phyloP scores from a whole-genome alignment of 2,113 vertebrate species.

The Phalacrocorax brasilianus region DNA sequence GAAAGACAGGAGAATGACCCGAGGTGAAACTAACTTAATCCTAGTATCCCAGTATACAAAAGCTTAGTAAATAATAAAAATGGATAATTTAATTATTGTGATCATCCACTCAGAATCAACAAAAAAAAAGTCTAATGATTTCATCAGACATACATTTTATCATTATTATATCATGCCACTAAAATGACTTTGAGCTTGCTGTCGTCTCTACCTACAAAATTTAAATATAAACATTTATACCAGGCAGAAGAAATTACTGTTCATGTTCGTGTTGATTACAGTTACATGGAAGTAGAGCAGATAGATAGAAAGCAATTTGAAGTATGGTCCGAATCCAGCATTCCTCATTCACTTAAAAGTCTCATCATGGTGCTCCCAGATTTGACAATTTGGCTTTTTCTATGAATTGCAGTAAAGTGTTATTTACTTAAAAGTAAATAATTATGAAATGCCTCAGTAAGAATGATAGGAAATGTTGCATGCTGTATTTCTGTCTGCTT shows the following conservation, averaged over 20 bases:
- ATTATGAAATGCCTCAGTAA: background rate
- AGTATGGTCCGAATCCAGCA: background rate
- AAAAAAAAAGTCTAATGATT: background rate
- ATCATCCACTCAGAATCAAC: background rate
- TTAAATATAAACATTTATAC: background rate
- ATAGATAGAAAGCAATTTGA: background rate
- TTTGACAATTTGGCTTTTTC: background rate
- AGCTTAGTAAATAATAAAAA: background rate
- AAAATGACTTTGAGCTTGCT: background rate
- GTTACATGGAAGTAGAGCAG: background rate
- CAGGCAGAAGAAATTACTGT: background rate
- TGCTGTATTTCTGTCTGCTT: background rate
- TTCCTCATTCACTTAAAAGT: background rate
- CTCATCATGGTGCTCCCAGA: background rate
- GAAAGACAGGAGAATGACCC: background rate
- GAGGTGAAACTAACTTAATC: background rate
- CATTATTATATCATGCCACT: background rate
- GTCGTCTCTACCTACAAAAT: background rate
- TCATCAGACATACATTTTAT: background rate
- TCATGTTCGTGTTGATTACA: accelerated
- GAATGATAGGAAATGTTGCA: background rate
- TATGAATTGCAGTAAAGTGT: background rate
- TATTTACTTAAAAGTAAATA: background rate
- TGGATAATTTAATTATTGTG: background rate
- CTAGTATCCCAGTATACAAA: background rate